Evolutionary conservation across 2,888 invertebrate genomes (phyloP), one percentile per base, ranked within the genome.

Genomic region (Callosobruchus maculatus): DNA sequence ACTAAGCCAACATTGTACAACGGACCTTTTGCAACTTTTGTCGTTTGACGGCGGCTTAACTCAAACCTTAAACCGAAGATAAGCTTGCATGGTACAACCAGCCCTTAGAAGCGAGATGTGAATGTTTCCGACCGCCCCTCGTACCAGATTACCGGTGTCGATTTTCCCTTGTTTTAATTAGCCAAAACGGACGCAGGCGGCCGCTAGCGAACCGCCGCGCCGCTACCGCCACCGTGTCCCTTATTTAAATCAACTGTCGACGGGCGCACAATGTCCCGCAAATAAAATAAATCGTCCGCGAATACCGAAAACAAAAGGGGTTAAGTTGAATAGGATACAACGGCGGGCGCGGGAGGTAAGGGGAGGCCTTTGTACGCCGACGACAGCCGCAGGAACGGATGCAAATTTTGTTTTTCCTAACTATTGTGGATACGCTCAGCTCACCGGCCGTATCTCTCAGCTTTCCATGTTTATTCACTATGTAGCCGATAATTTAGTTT

Each of bases 151-250:
- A 68, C 68, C 68, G 21, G 22, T 68, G 68, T 22, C 68, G 22
- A 68, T 68, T 68, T 68, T 21, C 21, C 18, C 68, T 68, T 68
- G 68, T 68, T 68, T 68, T 68, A 68, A 68, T 68, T 68, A 68
- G 22, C 68, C 68, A 3, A 68, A 68, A 4, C 68, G 22, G 21
- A 1, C 68, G 68, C 21, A 22, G 68, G 9, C 49, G 18, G 1
- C 1, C 4, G 49, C 49, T 1, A 49, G 49, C 49, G 4, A n/a
- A n/a, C n/a, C n/a, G n/a, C n/a, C n/a, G n/a, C n/a, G n/a, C n/a
- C n/a, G n/a, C n/a, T n/a, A n/a, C n/a, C n/a, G n/a, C n/a, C n/a
- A n/a, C n/a, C n/a, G 13, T 18, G 49, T 5, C 49, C 49, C 49
- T 49, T 49, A 49, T 49, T 49, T 49, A 49, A 49, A 49, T 49